These are phyloP conservation scores for Lophotis ruficrista DNA, from an alignment of 2,113 vertebrate genomes.

Conservation along the genomic window DNA sequence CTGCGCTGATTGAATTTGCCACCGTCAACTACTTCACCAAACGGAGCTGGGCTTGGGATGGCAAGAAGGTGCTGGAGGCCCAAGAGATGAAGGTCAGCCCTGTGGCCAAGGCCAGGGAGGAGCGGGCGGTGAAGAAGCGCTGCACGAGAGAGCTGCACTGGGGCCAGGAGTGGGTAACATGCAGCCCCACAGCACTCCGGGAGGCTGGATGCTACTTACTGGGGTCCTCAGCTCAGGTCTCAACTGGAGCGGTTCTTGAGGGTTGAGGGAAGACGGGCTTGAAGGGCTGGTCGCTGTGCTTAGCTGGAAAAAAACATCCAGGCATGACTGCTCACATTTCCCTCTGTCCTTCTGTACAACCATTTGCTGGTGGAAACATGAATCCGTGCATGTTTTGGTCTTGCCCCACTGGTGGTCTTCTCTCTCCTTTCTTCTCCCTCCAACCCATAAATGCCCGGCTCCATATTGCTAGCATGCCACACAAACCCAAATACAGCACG, in stretches of 20 bases:
- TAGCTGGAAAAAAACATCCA: not conserved
- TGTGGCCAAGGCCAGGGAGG: not conserved
- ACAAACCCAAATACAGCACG: not conserved
- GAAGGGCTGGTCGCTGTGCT: not conserved
- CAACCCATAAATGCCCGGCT: not conserved
- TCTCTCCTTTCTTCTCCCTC: not conserved
- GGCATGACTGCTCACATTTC: not conserved
- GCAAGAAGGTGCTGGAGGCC: slow-evolving; percentile 90
- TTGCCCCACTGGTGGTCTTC: rapidly evolving
- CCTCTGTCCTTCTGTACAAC: not conserved
- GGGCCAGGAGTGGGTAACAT: slow-evolving; percentile 72
- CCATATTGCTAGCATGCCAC: not conserved
- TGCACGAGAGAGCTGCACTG: slow-evolving; percentile 48
- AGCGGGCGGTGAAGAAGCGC: slow-evolving; percentile 30
- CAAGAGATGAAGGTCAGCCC: slow-evolving; percentile 92
- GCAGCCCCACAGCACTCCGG: slow-evolving; percentile 43
- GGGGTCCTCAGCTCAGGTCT: slow-evolving; percentile 64
- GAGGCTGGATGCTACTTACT: slow-evolving; percentile 74
- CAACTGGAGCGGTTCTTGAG: slow-evolving; percentile 67
- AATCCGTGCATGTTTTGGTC: not conserved
- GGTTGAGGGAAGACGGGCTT: not conserved
- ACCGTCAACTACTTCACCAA: slow-evolving; percentile 99
- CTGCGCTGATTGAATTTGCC: slow-evolving; percentile 98
- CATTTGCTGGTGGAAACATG: rapidly evolving
- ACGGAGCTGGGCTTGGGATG: slow-evolving; percentile 99